Evolutionary conservation across 2,113 vertebrate genomes (phyloP).

Genomic region (Grallaria varia): DNA sequence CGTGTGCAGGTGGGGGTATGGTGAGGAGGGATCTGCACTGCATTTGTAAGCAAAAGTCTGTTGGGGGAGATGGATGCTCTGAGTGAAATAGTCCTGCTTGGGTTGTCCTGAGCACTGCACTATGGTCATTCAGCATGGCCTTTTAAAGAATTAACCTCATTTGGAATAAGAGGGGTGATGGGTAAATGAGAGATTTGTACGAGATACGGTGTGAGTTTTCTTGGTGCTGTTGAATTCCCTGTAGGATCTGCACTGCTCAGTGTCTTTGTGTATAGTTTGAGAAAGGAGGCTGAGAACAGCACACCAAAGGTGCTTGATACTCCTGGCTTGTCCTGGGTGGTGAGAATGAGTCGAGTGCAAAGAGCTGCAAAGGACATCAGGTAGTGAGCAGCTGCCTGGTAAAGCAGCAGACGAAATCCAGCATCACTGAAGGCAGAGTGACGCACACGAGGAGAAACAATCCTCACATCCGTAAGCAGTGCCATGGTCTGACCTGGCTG

Average conservation of each 20-base stretch:
- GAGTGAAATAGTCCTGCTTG: not conserved
- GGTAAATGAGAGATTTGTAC: not conserved
- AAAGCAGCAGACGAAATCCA: not conserved
- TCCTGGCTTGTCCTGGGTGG: not conserved
- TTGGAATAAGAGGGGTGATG: not conserved
- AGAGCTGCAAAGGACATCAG: not conserved
- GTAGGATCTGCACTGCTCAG: not conserved
- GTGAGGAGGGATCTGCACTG: not conserved
- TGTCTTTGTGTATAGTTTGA: not conserved
- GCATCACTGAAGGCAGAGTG: fast-evolving
- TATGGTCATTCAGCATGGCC: not conserved
- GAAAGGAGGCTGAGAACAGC: not conserved
- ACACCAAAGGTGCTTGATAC: not conserved
- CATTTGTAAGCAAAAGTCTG: not conserved
- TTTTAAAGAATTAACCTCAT: not conserved
- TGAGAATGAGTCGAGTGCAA: not conserved
- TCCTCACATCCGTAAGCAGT: not conserved
- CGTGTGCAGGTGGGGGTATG: fast-evolving
- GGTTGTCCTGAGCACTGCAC: not conserved
- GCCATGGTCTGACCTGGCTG: not conserved
- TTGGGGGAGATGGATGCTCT: not conserved
- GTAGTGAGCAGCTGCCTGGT: fast-evolving
- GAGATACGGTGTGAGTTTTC: not conserved
- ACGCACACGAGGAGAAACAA: fast-evolving
- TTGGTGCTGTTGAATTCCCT: not conserved